Conservation (phyloP, 2,113 vertebrate genomes). For the Collichthys lucidus region DNA sequence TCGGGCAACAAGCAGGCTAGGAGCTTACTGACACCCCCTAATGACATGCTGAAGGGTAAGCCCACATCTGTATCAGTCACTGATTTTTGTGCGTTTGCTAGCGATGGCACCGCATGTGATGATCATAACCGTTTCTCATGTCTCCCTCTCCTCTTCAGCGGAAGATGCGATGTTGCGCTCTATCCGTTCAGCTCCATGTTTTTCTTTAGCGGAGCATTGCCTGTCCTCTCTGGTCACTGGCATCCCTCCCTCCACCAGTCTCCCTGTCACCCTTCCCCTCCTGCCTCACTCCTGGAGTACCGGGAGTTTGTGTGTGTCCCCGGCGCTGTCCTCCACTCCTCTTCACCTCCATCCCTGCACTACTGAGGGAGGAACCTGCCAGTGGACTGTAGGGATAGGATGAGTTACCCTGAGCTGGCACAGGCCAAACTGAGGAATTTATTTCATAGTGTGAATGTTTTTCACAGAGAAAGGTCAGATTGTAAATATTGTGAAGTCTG, state of each 20-base stretch:
- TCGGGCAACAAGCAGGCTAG: conserved; percentile 81
- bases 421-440: conserved; percentile 47
- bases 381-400: conserved; percentile 80
- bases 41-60: conserved; percentile 46
- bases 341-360: conserved; percentile 37
- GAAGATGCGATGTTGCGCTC: conserved; percentile 72
- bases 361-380: conserved; percentile 52
- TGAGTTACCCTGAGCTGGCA: conserved; percentile 40
- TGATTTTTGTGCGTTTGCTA: conserved; percentile 18
- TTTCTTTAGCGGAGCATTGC: conserved; percentile 47
- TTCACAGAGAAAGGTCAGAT: conserved; percentile 1
- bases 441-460: conserved; percentile 38
- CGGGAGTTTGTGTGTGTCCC: conserved; percentile 61
- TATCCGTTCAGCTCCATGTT: conserved; percentile 81
- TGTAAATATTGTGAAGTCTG: conserved; percentile 7
- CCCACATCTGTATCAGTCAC: conserved; percentile 24
- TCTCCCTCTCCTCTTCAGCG: conserved; percentile 13
- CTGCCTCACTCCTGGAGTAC: conserved; percentile 83
- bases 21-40: conserved; percentile 75
- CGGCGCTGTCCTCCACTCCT: neutral
- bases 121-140: neutral
- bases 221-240: conserved; percentile 27
- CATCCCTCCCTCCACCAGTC: neutral
- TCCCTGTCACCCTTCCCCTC: neutral
- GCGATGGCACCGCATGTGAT: conserved; percentile 11